phyloP scores from a whole-genome alignment of 2,797 vertebrate species.

The Pantherophis vulpinus region DNA sequence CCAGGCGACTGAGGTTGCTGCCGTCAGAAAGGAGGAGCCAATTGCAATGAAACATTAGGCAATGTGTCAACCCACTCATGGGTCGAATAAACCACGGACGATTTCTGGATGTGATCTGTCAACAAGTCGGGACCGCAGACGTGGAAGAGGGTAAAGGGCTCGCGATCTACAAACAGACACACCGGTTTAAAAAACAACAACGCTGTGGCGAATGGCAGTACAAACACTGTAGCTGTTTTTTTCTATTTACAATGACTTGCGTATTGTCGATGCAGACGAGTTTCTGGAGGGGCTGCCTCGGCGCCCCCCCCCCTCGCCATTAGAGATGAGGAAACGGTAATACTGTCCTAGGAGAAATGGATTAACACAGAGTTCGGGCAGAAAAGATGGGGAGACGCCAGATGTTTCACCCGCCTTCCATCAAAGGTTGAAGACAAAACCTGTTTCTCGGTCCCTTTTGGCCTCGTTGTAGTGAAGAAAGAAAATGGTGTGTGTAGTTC shows the following conservation, averaged over 20 bases:
- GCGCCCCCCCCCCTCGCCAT: conserved; percentile 33
- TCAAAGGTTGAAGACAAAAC: conserved; percentile 47
- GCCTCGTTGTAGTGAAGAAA: conserved; percentile 58
- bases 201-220: conserved; percentile 35
- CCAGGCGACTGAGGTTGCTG: not conserved
- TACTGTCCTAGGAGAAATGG: conserved; percentile 54
- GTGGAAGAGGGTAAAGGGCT: not conserved
- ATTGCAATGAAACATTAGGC: not conserved
- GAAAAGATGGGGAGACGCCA: conserved; percentile 48
- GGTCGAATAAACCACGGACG: not conserved
- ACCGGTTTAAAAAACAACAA: conserved; percentile 35
- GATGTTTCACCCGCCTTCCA: conserved; percentile 67
- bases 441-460: conserved; percentile 58
- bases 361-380: conserved; percentile 41
- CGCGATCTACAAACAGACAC: conserved; percentile 37
- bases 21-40: not conserved
- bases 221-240: conserved; percentile 63
- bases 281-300: conserved; percentile 53
- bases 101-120: conserved; percentile 42
- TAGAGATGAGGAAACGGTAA: conserved; percentile 39
- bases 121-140: not conserved
- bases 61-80: not conserved
- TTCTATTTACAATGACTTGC: conserved; percentile 72
- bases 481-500: conserved; percentile 63
- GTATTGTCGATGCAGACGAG: conserved; percentile 66